Evolutionary conservation across 2,888 invertebrate species (phyloP).

Genomic region (Diplolepis rosae): DNA sequence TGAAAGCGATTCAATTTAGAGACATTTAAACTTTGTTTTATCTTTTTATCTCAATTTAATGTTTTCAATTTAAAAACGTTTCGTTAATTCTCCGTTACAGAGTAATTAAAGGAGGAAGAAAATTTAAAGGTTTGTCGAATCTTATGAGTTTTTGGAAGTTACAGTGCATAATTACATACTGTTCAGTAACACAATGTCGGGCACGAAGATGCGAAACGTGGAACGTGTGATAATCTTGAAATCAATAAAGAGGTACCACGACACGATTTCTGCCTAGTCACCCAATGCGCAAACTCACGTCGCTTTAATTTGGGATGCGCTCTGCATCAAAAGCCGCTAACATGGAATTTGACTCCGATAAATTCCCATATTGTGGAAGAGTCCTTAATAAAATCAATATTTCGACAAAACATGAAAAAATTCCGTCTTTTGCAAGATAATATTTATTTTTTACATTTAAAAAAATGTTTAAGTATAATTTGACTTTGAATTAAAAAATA

Average conservation of each 20-base stretch:
- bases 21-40: background rate
- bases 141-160: background rate
- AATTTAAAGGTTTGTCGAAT: background rate
- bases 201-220: conserved; percentile 58
- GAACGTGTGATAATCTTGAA: conserved; percentile 68
- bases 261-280: conserved; percentile 55
- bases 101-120: background rate
- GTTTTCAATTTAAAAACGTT: background rate
- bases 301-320: conserved; percentile 54
- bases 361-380: background rate
- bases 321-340: conserved; percentile 23
- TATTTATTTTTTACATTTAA: no score
- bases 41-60: background rate
- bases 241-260: conserved; percentile 68
- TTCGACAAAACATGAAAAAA: no score
- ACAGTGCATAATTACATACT: conserved; percentile 48
- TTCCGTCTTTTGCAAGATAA: no score
- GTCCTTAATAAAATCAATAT: no score
- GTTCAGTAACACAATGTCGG: conserved; percentile 55
- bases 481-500: no score
- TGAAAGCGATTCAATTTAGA: background rate
- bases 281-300: conserved; percentile 53
- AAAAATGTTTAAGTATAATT: no score
- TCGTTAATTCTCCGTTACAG: no score
- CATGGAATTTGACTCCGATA: background rate